Conservation (phyloP, 2,888 invertebrate genomes). For the Epirrhoe alternata region DNA sequence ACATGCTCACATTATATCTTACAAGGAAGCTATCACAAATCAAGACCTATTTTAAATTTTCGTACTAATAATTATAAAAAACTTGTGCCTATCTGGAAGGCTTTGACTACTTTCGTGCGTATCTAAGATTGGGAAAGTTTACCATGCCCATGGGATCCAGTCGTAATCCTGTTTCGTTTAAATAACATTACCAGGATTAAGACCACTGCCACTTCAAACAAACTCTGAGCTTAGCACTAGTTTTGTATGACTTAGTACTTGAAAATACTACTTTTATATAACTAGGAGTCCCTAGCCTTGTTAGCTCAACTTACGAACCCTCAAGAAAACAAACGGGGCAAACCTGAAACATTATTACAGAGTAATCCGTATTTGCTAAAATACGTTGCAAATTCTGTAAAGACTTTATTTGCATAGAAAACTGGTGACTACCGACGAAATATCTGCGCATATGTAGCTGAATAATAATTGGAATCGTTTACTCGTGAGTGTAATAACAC, state of each 20-base stretch:
- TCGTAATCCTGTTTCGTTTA: no score
- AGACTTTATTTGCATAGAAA: neutral
- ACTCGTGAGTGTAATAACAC: no score
- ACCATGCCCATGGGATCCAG: no score
- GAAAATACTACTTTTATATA: slow-evolving; percentile 1
- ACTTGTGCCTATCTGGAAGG: no score
- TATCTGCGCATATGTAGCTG: no score
- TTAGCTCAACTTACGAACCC: slow-evolving; percentile 51
- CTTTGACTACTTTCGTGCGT: no score
- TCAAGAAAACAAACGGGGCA: slow-evolving; percentile 58
- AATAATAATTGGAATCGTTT: no score
- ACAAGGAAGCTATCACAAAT: no score
- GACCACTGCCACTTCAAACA: neutral
- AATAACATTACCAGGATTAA: neutral
- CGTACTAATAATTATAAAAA: no score
- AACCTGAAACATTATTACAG: slow-evolving; percentile 55
- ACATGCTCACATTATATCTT: no score
- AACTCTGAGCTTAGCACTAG: neutral
- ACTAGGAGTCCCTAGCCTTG: slow-evolving; percentile 7
- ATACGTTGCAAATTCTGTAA: slow-evolving; percentile 58
- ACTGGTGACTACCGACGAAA: neutral
- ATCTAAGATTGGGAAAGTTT: no score
- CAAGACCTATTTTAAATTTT: no score
- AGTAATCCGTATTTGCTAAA: slow-evolving; percentile 58
- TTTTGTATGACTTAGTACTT: neutral